These are phyloP conservation scores for Antennarius maculatus DNA, from an alignment of 2,797 vertebrate genomes.

Conservation along the genomic window DNA sequence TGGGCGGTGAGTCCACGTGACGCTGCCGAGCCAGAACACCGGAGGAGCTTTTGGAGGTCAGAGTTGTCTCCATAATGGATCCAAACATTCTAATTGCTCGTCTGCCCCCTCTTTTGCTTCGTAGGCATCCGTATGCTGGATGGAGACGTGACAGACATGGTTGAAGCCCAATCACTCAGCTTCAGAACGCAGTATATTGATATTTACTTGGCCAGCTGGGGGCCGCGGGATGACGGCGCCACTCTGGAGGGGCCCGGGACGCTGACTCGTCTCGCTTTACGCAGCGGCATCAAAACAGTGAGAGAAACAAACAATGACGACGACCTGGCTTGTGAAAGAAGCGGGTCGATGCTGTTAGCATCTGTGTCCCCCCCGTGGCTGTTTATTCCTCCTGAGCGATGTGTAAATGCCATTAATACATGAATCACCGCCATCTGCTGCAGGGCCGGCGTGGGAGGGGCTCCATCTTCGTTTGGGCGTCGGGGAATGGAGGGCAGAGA, in stretches of 20 bases:
- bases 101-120: background rate
- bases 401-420: constrained; percentile 52
- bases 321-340: constrained; percentile 5
- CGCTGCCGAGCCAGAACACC: background rate
- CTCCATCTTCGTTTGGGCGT: constrained; percentile 95
- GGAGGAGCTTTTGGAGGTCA: constrained; percentile 46
- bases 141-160: constrained; percentile 93
- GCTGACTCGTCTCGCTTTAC: constrained; percentile 89
- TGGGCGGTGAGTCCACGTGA: constrained; percentile 87
- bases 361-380: constrained; percentile 29
- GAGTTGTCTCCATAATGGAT: background rate
- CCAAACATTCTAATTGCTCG: background rate
- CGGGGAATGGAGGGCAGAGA: constrained; percentile 91
- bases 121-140: constrained; percentile 94
- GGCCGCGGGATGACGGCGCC: constrained; percentile 92
- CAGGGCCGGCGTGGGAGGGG: constrained; percentile 88
- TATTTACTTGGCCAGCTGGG: constrained; percentile 96
- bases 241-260: constrained; percentile 94
- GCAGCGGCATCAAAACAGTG: constrained; percentile 83
- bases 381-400: constrained; percentile 34
- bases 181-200: constrained; percentile 92
- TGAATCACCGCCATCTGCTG: constrained; percentile 33
- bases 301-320: constrained; percentile 31
- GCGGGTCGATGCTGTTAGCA: background rate
- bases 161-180: constrained; percentile 93